A percentile compares a stretch with the other conserved stretches of the same genome.
Evolutionary conservation across 2,113 vertebrate genomes (phyloP).

Genomic region (Hoplias malabaricus): DNA sequence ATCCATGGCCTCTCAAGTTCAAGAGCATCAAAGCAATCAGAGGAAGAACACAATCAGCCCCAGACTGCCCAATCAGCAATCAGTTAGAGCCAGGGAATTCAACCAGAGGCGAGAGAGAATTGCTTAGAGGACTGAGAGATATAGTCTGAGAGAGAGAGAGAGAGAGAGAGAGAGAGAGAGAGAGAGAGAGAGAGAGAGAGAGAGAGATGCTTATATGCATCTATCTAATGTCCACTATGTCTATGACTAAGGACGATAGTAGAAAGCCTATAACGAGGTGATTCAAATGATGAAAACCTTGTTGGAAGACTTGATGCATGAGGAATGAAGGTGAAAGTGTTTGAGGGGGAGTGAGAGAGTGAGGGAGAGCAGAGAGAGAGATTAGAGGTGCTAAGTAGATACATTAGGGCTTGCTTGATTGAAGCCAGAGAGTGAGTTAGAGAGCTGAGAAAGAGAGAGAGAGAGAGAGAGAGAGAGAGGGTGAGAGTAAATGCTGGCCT

Average conservation of each 20-base stretch:
- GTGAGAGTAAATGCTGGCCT: background rate
- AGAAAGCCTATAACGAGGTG: constrained; percentile 10
- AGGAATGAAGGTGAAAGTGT: background rate
- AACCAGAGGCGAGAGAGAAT: constrained; percentile 14
- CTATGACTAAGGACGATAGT: constrained; percentile 10
- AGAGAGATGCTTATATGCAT: background rate
- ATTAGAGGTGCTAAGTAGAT: constrained; percentile 22
- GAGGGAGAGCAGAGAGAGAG: background rate
- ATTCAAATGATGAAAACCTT: constrained; percentile 11
- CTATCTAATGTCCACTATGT: constrained; percentile 12
- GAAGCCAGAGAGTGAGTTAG: background rate
- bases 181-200: constrained; percentile 16
- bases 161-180: constrained; percentile 13
- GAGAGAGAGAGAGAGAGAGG: background rate
- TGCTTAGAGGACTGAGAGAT: background rate
- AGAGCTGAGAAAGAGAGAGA: background rate
- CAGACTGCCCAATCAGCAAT: constrained; percentile 30
- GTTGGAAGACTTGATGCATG: constrained; percentile 27
- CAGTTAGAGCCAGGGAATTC: constrained; percentile 27
- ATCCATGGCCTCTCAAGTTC: constrained; percentile 28
- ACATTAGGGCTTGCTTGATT: constrained; percentile 12
- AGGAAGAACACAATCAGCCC: constrained; percentile 17
- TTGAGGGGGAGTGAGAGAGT: background rate
- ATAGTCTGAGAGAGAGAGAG: too few relatives aligned
- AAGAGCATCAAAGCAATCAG: constrained; percentile 44